phyloP scores from a whole-genome alignment of 2,113 vertebrate genomes.

The Corydoras maculifer region DNA sequence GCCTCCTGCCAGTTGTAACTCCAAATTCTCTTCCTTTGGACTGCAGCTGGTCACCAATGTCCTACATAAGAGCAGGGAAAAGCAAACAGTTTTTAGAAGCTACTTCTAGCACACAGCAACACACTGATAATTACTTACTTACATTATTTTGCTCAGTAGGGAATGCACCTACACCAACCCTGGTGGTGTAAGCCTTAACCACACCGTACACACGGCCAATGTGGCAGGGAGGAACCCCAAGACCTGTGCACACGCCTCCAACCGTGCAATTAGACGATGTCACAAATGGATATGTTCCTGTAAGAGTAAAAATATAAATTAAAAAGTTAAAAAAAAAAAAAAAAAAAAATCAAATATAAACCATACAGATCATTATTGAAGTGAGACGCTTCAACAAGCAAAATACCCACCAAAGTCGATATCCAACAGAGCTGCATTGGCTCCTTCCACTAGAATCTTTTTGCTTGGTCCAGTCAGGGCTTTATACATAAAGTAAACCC shows the following conservation, averaged over 20 bases:
- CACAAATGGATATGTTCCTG: conserved; percentile 75
- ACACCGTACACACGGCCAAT: conserved; percentile 72
- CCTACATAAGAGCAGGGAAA: conserved; percentile 48
- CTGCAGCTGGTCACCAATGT: conserved; percentile 65
- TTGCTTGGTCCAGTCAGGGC: conserved; percentile 70
- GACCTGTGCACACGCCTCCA: conserved; percentile 75
- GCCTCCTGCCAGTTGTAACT: conserved; percentile 75
- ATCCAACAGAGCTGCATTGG: conserved; percentile 73
- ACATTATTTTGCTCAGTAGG: conserved; percentile 74
- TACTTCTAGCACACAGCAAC: neutral
- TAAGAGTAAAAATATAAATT: neutral
- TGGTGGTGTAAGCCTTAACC: conserved; percentile 74
- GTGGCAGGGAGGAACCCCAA: conserved; percentile 66
- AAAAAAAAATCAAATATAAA: too few relatives aligned
- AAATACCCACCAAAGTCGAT: conserved; percentile 71
- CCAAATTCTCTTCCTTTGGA: conserved; percentile 67
- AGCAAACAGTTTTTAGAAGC: neutral
- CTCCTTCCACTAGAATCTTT: conserved; percentile 77
- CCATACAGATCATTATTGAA: neutral
- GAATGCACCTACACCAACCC: conserved; percentile 73
- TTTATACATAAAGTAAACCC: conserved; percentile 76
- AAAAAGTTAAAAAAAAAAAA: too few relatives aligned
- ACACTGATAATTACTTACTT: conserved; percentile 41
- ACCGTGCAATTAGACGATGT: conserved; percentile 75
- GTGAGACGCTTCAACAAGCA: neutral